phyloP scores from a whole-genome alignment of 2,888 invertebrate species.

The Globia sparganii region DNA sequence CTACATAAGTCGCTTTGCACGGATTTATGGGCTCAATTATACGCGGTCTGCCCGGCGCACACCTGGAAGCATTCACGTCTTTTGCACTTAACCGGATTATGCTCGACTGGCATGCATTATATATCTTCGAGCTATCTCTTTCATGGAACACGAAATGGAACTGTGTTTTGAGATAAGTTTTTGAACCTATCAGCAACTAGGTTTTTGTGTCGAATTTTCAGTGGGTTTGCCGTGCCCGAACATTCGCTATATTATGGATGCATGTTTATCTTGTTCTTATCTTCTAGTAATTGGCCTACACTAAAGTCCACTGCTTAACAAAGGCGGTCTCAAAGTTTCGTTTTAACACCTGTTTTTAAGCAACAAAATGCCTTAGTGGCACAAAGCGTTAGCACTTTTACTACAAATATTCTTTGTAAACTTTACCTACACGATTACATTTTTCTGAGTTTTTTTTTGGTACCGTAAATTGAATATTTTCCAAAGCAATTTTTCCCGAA shows the following conservation, averaged over 20 bases:
- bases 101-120: conserved; percentile 68
- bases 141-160: conserved; percentile 48
- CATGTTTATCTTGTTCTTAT: background rate
- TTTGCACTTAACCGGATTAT: conserved; percentile 78
- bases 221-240: background rate
- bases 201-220: background rate
- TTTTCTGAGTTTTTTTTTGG: conserved; percentile 8
- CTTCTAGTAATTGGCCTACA: background rate
- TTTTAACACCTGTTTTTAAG: background rate
- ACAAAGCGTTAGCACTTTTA: background rate
- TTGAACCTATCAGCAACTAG: background rate
- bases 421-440: background rate
- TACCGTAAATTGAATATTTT: conserved; percentile 33
- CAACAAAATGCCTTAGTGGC: background rate
- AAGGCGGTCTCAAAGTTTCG: background rate
- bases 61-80: conserved; percentile 71
- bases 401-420: conserved; percentile 19
- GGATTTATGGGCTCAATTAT: conserved; percentile 89
- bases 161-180: conserved; percentile 29
- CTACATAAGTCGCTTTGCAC: conserved; percentile 80
- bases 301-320: background rate
- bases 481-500: conserved; percentile 14
- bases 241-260: background rate
- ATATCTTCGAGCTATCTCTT: conserved; percentile 58
- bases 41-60: conserved; percentile 77